Evolutionary conservation across 2,113 vertebrate genomes (phyloP).

Genomic region (Amphilophus citrinellus): DNA sequence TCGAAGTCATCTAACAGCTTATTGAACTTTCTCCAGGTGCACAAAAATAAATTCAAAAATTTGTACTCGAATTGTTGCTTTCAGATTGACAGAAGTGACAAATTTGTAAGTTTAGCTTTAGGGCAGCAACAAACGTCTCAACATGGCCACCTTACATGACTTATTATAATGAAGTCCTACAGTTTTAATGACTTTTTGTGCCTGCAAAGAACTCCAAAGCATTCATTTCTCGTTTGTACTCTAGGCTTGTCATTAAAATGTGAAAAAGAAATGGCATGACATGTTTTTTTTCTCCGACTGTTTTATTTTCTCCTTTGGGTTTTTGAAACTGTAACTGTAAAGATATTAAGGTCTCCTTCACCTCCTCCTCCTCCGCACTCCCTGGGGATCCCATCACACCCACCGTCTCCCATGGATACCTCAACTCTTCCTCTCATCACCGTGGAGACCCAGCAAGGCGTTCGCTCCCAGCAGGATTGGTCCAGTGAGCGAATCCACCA

Average conservation of each 20-base stretch:
- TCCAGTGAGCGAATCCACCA: conserved; percentile 31
- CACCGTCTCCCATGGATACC: conserved; percentile 68
- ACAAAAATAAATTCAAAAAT: neutral
- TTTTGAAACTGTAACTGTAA: conserved; percentile 19
- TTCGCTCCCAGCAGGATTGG: conserved; percentile 46
- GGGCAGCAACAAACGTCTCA: neutral
- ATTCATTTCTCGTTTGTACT: neutral
- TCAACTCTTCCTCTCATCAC: conserved; percentile 65
- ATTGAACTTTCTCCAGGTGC: neutral
- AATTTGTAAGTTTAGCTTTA: neutral
- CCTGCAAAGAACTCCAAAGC: neutral
- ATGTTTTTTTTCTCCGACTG: neutral
- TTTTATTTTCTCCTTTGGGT: conserved; percentile 3
- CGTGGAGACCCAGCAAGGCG: conserved; percentile 64
- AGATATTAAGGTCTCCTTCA: conserved; percentile 48
- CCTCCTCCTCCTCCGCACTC: conserved; percentile 65
- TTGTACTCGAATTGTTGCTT: neutral
- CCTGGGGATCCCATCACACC: conserved; percentile 62
- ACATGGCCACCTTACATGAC: neutral
- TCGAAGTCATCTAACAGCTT: neutral
- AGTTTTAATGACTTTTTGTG: conserved; percentile 8
- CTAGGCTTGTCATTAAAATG: neutral
- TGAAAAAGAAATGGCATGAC: neutral
- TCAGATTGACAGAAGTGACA: neutral
- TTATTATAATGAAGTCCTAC: neutral